Base-by-base conservation (phyloP, 2,888 invertebrate species). In the Drosophila monieri region DNA sequence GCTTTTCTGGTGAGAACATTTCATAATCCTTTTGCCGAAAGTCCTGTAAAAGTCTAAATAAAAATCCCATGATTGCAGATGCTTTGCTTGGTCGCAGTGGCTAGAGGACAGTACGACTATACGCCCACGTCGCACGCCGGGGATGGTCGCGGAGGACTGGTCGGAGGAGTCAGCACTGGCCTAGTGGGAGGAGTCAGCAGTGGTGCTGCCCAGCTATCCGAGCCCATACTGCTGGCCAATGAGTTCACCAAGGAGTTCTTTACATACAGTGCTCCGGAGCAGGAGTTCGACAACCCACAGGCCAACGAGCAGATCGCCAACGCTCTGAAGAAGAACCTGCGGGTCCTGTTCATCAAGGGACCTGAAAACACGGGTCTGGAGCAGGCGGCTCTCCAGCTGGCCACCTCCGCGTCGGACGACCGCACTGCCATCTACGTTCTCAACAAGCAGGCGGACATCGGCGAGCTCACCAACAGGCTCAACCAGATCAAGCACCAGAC, bases 311-410 rank as follows among this genome's bases (percentile, higher is more conserved):
- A 85, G 51, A 59, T 78, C 15, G 52, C 73, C 8, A 78, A 80
- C 43, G 68, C 81, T 0, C 23, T 89, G 35, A 87, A 86, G 57
- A 86, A 76, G 43, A 88, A 85, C 52, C 70, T 91, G 12, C 91
- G 90, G 14, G 90, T 91, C 4, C 71, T 91, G 10, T 91, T 91
- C 77, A 91, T 91, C 58, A 91, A 89, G 76, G 88, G 90, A 9
- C 91, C 91, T 49, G 90, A 90, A 76, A 89, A 89, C 35, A 74
- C 74, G 2, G 89, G 86, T 2, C 55, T 90, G 43, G 88, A 90
- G 37, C 84, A 89, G 49, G 88, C 89, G 12, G 90, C 88, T 2
- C 69, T 90, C 0, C 85, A 90, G 71, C 60, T 90, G 70, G 89
- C 88, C 18, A 85, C 86, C 44, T 78, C 85, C 0, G 85, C 87